Evolutionary conservation across 2,797 vertebrate genomes (phyloP), one percentile per base, ranked within the genome.

Genomic region (Aldrovandia affinis): DNA sequence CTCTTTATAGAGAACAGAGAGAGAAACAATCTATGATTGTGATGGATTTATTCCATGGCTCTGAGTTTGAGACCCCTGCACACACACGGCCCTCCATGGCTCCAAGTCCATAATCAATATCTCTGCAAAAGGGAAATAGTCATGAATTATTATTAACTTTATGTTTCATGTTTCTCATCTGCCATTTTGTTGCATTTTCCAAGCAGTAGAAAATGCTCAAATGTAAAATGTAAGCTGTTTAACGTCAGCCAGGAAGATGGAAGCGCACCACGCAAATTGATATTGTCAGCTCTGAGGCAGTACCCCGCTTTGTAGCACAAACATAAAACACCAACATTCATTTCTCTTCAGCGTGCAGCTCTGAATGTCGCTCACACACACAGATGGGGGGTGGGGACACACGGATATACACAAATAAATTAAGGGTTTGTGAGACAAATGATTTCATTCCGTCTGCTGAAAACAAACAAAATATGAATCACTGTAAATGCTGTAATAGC

Each of bases 1-100:
- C 50, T 79, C 22, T 57, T 81, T 84, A 70, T 73, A 73, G 18
- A 44, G 79, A 10, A 61, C 30, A 5, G 65, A 15, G 28, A 28
- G n/a, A 47, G 57, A 30, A n/a, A 47, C 20, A 80, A 84, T 81
- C 79, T 22, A 84, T 84, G 65, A 57, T 55, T 63, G 63, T 28
- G 61, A 75, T 50, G 63, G 47, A 84, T 70, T 57, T 81, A 50
- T 77, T 77, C 77, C 55, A n/a, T 78, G 59, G 39, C 63, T 73
- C 65, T 81, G 63, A 84, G 50, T 52, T 80, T 28, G 61, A 54
- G 63, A 78, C 55, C 73, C 61, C 25, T 80, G 44, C 30, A 52
- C 59, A 20, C 6, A 12, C 47, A 5, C 12, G 47, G 12, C 6
- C 6, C 47, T 12, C 47, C 6, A 50, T 6, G 6, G 12, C 47